phyloP scores from a whole-genome alignment of 2,113 vertebrate genomes.

The Bubo blakistoni region DNA sequence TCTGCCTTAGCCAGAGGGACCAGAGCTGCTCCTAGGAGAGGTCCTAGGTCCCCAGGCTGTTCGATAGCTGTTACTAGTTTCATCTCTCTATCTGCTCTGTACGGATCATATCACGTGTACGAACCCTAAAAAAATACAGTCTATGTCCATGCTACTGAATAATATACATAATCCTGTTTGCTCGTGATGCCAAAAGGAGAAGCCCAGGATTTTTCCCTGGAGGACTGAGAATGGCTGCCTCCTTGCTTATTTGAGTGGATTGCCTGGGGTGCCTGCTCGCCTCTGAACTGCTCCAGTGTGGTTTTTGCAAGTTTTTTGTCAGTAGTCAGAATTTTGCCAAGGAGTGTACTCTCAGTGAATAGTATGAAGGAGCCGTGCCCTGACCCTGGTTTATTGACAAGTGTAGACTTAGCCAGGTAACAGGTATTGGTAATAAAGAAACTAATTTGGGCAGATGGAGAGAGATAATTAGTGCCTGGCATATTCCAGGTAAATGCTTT shows the following conservation, averaged over 20 bases:
- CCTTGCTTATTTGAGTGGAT: neutral
- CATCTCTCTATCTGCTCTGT: fast-evolving
- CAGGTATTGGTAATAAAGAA: neutral
- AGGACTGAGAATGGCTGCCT: neutral
- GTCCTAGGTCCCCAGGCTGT: neutral
- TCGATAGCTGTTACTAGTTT: neutral
- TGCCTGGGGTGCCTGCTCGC: neutral
- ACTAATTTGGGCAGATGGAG: neutral
- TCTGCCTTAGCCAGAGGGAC: neutral
- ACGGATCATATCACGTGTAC: neutral
- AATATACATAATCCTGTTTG: neutral
- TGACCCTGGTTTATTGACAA: neutral
- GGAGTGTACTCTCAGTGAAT: neutral
- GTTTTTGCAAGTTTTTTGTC: neutral
- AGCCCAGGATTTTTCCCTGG: neutral
- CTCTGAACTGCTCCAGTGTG: neutral
- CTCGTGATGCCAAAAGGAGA: neutral
- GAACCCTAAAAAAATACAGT: neutral
- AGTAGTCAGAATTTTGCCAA: neutral
- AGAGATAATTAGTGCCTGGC: neutral
- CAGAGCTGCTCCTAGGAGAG: neutral
- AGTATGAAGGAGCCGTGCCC: neutral
- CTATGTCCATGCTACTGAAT: neutral
- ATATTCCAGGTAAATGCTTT: neutral
- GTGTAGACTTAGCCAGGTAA: neutral